Percentiles rank a stretch among this genome's conserved stretches.
Conservation (phyloP, 2,888 invertebrate species). For the Liopterus haemorrhoidalis region DNA sequence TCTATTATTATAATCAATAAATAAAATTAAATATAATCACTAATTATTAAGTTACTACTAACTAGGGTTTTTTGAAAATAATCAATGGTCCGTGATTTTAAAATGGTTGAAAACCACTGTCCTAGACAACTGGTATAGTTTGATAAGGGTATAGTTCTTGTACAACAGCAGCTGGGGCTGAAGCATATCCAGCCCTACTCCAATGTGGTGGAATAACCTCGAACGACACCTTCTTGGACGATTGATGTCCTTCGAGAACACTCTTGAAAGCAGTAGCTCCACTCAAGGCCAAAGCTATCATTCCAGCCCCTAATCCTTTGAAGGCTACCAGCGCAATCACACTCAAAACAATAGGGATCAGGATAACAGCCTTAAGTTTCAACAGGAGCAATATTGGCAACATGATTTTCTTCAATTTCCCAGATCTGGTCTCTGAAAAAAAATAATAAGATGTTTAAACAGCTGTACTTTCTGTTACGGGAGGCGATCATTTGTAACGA, state of each 20-base stretch:
- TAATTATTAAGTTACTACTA: too few relatives aligned
- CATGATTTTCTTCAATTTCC: conserved; percentile 55
- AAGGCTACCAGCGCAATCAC: conserved; percentile 58
- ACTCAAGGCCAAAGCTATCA: conserved; percentile 56
- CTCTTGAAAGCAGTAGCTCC: conserved; percentile 45
- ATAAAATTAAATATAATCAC: too few relatives aligned
- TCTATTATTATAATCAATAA: too few relatives aligned
- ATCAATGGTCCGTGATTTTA: too few relatives aligned
- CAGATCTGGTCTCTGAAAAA: conserved; percentile 52
- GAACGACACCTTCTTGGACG: conserved; percentile 38
- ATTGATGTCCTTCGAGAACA: conserved; percentile 36
- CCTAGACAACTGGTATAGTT: too few relatives aligned
- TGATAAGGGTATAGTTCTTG: conserved; percentile 35
- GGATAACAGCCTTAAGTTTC: conserved; percentile 56
- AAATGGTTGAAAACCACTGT: too few relatives aligned
- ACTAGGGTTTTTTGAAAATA: too few relatives aligned
- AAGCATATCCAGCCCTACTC: conserved; percentile 35
- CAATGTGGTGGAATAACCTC: conserved; percentile 43
- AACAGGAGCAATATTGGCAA: conserved; percentile 58
- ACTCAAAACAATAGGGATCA: conserved; percentile 56
- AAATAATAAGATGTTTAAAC: conserved; percentile 2
- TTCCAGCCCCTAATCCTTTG: conserved; percentile 58
- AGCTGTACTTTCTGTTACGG: neutral
- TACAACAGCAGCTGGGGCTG: conserved; percentile 8
- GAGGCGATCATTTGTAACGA: neutral